Conservation (phyloP, 2,113 vertebrate genomes). For the Chauna torquata region DNA sequence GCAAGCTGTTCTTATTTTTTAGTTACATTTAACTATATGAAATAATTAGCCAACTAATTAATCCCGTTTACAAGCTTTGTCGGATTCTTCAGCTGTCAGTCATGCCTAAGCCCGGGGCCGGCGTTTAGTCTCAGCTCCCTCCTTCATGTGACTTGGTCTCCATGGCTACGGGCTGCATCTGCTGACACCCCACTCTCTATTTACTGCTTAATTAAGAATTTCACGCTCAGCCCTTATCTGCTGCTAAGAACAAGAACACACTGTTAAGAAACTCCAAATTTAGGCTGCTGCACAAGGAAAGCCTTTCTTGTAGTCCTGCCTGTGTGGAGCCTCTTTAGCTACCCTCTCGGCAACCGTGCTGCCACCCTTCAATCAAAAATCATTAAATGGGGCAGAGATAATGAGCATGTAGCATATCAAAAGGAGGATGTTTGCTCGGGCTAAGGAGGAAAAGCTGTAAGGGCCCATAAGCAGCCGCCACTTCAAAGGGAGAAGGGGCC, state of each 20-base stretch:
- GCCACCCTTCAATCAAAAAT: constrained; percentile 87
- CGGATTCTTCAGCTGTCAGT: constrained; percentile 83
- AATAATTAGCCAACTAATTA: constrained; percentile 85
- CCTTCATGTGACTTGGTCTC: constrained; percentile 80
- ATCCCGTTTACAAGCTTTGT: constrained; percentile 87
- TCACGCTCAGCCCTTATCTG: constrained; percentile 87
- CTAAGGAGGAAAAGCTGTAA: constrained; percentile 80
- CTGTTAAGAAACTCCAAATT: constrained; percentile 87
- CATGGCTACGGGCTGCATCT: constrained; percentile 86
- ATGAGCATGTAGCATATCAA: constrained; percentile 85
- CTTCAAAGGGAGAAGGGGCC: constrained; percentile 81
- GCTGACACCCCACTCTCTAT: constrained; percentile 86
- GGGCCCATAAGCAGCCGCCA: constrained; percentile 74
- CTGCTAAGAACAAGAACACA: constrained; percentile 83
- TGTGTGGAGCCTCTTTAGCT: constrained; percentile 75
- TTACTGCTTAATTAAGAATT: constrained; percentile 91
- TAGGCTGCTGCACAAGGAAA: constrained; percentile 81
- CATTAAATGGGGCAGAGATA: constrained; percentile 85
- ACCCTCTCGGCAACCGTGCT: constrained; percentile 75
- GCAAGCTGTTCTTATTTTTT: constrained; percentile 72
- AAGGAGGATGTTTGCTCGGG: constrained; percentile 83
- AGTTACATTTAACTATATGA: constrained; percentile 78
- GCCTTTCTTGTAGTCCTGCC: constrained; percentile 79
- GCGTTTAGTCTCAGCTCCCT: constrained; percentile 55
- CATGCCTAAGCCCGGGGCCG: constrained; percentile 73